These are phyloP conservation scores for Scaptomyza montana DNA, from an alignment of 1,140 invertebrate genomes.

Conservation along the genomic window DNA sequence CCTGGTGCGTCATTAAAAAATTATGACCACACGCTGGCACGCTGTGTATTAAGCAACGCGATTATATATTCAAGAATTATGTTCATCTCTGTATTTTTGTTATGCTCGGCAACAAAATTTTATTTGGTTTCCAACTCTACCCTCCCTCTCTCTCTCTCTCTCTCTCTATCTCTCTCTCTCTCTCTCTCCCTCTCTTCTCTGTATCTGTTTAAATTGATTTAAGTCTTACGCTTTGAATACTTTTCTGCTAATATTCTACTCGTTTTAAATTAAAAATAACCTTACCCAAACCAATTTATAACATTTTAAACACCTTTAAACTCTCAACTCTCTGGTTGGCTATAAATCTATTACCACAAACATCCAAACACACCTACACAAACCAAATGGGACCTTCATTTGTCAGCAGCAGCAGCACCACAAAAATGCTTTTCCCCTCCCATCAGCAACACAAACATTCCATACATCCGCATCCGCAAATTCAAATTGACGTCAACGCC, in stretches of 20 bases:
- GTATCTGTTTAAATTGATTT: neutral
- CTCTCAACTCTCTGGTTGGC: constrained; percentile 40
- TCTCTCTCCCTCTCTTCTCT: no score
- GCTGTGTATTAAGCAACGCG: constrained; percentile 20
- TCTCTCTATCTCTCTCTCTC: no score
- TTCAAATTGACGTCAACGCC: constrained; percentile 64
- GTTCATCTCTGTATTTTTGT: neutral
- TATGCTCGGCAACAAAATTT: neutral
- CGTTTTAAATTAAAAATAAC: neutral
- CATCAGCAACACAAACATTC: neutral
- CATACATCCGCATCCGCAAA: constrained; percentile 23
- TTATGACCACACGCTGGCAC: constrained; percentile 66
- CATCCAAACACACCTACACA: constrained; percentile 34
- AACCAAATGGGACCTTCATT: constrained; percentile 36
- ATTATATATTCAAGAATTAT: constrained; percentile 27
- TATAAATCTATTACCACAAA: constrained; percentile 69
- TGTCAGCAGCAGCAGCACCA: constrained; percentile 19
- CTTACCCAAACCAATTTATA: constrained; percentile 42
- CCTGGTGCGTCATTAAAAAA: constrained; percentile 71
- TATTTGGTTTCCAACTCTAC: neutral
- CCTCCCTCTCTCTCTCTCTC: no score
- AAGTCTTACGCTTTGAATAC: constrained; percentile 8
- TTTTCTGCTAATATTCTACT: neutral
- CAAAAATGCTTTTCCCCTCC: neutral
- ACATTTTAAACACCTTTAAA: constrained; percentile 40